These are phyloP conservation scores for Erythrocercus mccallii DNA, from an alignment of 2,113 vertebrate species.

Conservation along the genomic window DNA sequence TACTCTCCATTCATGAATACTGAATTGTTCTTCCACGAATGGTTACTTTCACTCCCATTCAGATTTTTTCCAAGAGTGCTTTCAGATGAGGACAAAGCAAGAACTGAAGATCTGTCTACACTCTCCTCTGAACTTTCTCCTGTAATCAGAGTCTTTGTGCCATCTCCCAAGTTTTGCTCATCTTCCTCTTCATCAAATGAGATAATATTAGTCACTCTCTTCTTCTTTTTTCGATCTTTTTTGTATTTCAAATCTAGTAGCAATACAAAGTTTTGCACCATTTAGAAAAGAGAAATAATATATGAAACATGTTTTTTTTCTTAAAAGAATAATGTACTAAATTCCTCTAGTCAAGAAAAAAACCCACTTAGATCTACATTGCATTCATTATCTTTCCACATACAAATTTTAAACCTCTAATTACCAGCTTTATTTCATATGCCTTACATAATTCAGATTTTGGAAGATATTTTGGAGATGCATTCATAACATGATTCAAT, in stretches of 20 bases:
- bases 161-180: constrained; percentile 68
- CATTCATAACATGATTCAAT: neutral
- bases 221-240: constrained; percentile 91
- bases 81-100: constrained; percentile 56
- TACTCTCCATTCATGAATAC: constrained; percentile 71
- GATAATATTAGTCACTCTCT: constrained; percentile 96
- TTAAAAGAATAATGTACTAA: neutral
- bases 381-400: neutral
- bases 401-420: neutral
- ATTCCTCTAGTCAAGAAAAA: neutral
- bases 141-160: constrained; percentile 12
- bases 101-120: constrained; percentile 63
- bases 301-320: neutral
- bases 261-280: neutral
- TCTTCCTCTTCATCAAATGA: constrained; percentile 92
- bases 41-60: constrained; percentile 58
- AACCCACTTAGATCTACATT: neutral
- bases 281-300: neutral
- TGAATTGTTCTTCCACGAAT: constrained; percentile 63
- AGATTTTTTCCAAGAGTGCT: constrained; percentile 46
- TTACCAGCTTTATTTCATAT: neutral
- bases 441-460: neutral
- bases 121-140: constrained; percentile 76
- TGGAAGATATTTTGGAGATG: neutral
- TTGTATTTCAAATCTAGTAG: constrained; percentile 79